phyloP scores from a whole-genome alignment of 2,113 vertebrate species.

The Amazona guildingii region DNA sequence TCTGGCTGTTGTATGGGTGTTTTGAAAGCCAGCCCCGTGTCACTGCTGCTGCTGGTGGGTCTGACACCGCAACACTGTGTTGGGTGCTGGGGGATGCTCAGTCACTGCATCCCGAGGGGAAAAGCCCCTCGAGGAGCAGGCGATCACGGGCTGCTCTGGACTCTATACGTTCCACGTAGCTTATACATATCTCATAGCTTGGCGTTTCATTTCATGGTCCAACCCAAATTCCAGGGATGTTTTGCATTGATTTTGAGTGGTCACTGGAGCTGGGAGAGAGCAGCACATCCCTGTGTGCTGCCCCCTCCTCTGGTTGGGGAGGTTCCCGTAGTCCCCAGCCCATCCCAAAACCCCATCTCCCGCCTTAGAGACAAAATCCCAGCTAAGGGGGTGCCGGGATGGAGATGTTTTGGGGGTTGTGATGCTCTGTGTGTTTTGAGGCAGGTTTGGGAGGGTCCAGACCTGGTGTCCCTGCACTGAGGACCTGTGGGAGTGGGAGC shows the following conservation, averaged over 20 bases:
- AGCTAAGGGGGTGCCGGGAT: neutral
- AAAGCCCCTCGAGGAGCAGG: neutral
- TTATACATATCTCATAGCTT: neutral
- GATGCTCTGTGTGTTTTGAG: neutral
- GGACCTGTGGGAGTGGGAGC: neutral
- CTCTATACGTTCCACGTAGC: neutral
- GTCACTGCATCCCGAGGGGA: rapidly evolving
- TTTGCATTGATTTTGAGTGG: neutral
- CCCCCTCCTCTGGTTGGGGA: neutral
- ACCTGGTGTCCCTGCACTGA: neutral
- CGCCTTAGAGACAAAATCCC: rapidly evolving
- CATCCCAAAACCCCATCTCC: rapidly evolving
- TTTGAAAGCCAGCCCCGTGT: neutral
- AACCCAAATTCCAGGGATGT: neutral
- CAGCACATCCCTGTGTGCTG: rapidly evolving
- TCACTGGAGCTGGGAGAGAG: neutral
- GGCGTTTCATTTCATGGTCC: neutral
- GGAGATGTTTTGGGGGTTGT: neutral
- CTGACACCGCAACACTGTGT: neutral
- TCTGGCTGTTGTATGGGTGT: neutral
- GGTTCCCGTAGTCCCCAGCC: neutral
- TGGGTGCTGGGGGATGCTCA: neutral
- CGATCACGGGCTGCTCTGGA: rapidly evolving
- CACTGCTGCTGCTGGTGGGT: neutral
- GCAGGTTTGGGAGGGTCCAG: neutral